Base-by-base conservation (phyloP, 2,888 invertebrate species). In the Ennomos fuscantarius region DNA sequence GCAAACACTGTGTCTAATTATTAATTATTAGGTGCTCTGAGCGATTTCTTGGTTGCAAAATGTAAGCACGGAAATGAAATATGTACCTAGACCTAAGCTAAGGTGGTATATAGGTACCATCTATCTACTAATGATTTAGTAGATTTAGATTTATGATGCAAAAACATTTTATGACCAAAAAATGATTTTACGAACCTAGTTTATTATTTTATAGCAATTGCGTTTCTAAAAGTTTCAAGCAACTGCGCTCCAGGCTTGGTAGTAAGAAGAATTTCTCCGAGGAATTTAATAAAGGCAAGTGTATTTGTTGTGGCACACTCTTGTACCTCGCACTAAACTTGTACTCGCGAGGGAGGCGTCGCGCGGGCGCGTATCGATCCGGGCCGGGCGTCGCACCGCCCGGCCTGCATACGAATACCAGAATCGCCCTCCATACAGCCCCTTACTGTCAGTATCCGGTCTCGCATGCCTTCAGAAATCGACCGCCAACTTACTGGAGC, bases 321-420 rank as follows among this genome's bases (percentile, higher is more conserved):
- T 24, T 78, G 81, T 74, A 56, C 61, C 56, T 62, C 57, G 62
- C 74, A 79, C 79, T 24, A 24, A 24, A 24, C 24, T 79, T 74
- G 76, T 69, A 69, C 70, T 76, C 72, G 78, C 77, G 50, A 50
- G 85, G 83, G 82, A 77, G 79, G 81, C 81, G 87, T 81, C 89
- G 89, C 88, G 89, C 90, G 89, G 89, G 89, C 89, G 90, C 89
- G 90, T 90, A 90, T 90, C 87, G 90, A 90, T 90, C 91, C 89
- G 77, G 90, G 90, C 90, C 91, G 89, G 77, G 73, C 79, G 75
- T 79, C 74, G 60, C 63, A 78, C 80, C 82, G 80, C 82, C 86
- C 86, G 86, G 84, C 86, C 87, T 89, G 92, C 91, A 92, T 91
- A 89, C 91, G 87, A 89, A 89, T 86, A 86, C 87, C 76, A 83